Evolutionary conservation across 2,888 invertebrate species (phyloP).

Genomic region (Rhorus exstirpatorius): DNA sequence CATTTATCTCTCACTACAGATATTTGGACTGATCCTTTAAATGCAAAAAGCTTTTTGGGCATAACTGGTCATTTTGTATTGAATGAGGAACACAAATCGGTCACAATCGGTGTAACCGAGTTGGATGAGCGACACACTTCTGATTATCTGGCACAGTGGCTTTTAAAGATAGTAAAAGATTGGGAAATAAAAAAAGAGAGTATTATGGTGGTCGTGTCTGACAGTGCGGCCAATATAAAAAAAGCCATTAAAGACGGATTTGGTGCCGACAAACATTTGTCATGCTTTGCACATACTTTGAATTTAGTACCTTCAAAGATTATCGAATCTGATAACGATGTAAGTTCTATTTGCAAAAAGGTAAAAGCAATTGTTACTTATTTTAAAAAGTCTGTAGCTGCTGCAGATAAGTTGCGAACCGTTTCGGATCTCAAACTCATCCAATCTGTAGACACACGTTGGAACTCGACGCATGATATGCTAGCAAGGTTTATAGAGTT

Average conservation of each 20-base stretch:
- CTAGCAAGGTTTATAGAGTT: constrained; percentile 70
- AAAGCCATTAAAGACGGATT: constrained; percentile 67
- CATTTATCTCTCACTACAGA: constrained; percentile 61
- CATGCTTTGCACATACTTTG: constrained; percentile 73
- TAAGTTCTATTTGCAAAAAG: constrained; percentile 60
- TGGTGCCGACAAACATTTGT: constrained; percentile 66
- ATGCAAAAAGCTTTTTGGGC: constrained; percentile 51
- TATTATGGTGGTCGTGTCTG: constrained; percentile 67
- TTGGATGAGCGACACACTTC: constrained; percentile 68
- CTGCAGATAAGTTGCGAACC: constrained; percentile 65
- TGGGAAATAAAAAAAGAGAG: constrained; percentile 70
- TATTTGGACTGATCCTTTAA: constrained; percentile 66
- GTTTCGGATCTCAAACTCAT: constrained; percentile 64
- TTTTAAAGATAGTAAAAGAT: constrained; percentile 51
- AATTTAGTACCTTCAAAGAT: constrained; percentile 70
- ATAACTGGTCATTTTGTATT: constrained; percentile 60
- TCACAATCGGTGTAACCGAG: constrained; percentile 66
- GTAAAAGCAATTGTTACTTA: constrained; percentile 72
- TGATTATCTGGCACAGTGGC: constrained; percentile 64
- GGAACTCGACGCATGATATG: constrained; percentile 73
- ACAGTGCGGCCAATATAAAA: constrained; percentile 73
- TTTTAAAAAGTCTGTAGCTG: constrained; percentile 70
- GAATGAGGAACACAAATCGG: constrained; percentile 49
- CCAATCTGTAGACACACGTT: constrained; percentile 71
- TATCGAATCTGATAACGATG: constrained; percentile 53